These are phyloP conservation scores for Agriopis leucophaearia DNA, from an alignment of 2,888 invertebrate genomes.

Conservation along the genomic window DNA sequence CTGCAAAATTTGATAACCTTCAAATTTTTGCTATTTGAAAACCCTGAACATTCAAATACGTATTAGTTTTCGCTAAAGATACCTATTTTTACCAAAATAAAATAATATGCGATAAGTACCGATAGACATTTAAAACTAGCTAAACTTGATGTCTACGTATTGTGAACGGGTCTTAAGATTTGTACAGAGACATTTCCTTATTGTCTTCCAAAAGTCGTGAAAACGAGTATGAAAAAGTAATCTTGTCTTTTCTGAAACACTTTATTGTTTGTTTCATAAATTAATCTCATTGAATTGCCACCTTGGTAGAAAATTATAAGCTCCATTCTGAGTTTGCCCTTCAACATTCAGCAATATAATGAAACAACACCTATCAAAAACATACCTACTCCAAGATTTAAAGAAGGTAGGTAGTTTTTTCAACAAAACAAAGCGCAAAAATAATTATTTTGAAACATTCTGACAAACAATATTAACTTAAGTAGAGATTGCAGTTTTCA, in stretches of 20 bases:
- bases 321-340: slow-evolving; percentile 3
- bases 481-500: background rate
- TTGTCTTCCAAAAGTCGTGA: background rate
- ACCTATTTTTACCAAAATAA: no score
- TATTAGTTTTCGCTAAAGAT: no score
- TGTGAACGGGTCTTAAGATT: no score
- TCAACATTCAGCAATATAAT: slow-evolving; percentile 10
- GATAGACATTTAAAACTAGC: no score
- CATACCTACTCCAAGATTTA: background rate
- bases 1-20: no score
- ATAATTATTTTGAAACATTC: background rate
- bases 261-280: background rate
- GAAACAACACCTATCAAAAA: slow-evolving; percentile 1
- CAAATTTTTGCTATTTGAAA: no score
- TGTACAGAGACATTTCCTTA: background rate
- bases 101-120: no score
- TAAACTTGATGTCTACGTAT: no score
- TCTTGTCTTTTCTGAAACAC: background rate
- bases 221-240: background rate
- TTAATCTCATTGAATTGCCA: slow-evolving; percentile 1
- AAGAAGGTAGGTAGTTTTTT: slow-evolving; percentile 1
- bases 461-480: slow-evolving; percentile 4
- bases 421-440: background rate
- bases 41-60: no score
- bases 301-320: slow-evolving; percentile 6